phyloP scores from a whole-genome alignment of 1,140 invertebrate species.

The Cyrtorhinus lividipennis region DNA sequence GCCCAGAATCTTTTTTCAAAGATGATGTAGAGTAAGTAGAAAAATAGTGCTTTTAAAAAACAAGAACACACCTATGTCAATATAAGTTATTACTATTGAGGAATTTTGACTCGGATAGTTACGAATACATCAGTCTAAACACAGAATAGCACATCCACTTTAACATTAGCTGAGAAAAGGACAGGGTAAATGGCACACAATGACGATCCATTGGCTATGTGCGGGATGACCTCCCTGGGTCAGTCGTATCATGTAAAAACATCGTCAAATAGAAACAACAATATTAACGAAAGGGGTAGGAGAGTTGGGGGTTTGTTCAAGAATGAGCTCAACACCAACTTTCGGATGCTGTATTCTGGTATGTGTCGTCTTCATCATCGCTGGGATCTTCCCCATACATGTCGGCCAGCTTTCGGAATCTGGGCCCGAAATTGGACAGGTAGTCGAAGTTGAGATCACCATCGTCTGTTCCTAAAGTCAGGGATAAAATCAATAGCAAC shows the following conservation, averaged over 20 bases:
- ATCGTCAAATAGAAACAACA: neutral
- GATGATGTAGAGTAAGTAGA: neutral
- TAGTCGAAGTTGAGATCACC: slow-evolving; percentile 94
- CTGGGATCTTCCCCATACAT: slow-evolving; percentile 90
- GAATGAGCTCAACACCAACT: slow-evolving; percentile 49
- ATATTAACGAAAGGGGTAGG: neutral
- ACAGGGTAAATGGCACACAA: slow-evolving; percentile 16
- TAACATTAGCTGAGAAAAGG: slow-evolving; percentile 7
- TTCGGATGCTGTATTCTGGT: slow-evolving; percentile 46
- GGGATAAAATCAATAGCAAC: too few species aligned
- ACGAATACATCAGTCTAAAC: slow-evolving; percentile 19
- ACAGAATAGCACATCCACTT: slow-evolving; percentile 15
- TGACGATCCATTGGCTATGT: neutral
- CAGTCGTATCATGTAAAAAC: neutral
- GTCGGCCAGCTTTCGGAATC: slow-evolving; percentile 90
- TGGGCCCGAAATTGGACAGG: slow-evolving; percentile 87
- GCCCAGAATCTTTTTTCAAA: neutral
- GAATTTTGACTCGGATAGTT: slow-evolving; percentile 10
- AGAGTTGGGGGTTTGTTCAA: neutral
- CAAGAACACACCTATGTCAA: slow-evolving; percentile 2
- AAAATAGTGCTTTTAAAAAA: slow-evolving; percentile 16
- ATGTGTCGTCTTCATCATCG: slow-evolving; percentile 56
- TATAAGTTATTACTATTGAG: slow-evolving; percentile 1
- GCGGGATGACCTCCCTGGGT: neutral
- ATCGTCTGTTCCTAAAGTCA: slow-evolving; percentile 58